Conservation (phyloP, 2,888 invertebrate genomes). For the Pantelozetes paolii region DNA sequence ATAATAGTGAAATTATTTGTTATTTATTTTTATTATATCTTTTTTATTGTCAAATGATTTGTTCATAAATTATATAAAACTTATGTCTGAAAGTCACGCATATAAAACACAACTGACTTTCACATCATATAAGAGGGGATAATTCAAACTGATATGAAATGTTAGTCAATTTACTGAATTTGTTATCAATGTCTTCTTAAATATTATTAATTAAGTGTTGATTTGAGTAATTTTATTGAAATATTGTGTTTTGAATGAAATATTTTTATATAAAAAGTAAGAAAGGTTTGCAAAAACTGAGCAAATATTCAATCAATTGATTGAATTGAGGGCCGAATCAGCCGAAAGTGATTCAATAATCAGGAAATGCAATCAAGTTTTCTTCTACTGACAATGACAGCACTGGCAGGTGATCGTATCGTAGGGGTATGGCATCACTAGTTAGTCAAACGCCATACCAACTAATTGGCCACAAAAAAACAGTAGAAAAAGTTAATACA, state of each 20-base stretch:
- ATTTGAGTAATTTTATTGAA: too few relatives aligned
- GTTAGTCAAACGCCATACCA: not conserved
- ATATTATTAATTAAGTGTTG: too few relatives aligned
- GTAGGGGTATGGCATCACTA: slow-evolving; percentile 3
- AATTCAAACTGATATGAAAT: not conserved
- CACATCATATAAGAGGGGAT: not conserved
- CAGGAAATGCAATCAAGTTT: not conserved
- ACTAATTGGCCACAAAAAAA: not conserved
- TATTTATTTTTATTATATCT: slow-evolving; percentile 3
- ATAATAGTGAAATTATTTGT: not conserved
- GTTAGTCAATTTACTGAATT: not conserved
- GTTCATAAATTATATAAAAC: not conserved
- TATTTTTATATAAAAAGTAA: too few relatives aligned
- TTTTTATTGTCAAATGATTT: not conserved
- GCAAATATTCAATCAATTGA: not conserved
- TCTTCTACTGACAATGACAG: not conserved
- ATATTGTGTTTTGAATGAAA: too few relatives aligned
- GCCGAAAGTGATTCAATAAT: not conserved
- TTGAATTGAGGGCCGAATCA: not conserved
- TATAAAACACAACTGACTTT: not conserved
- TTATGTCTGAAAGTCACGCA: slow-evolving; percentile 9
- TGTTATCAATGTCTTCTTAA: too few relatives aligned
- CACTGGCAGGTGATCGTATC: not conserved
- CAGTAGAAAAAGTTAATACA: not conserved
- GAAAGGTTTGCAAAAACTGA: too few relatives aligned